These are phyloP conservation scores for Pangasius mekongensis DNA, from an alignment of 2,797 vertebrate species.

Conservation along the genomic window DNA sequence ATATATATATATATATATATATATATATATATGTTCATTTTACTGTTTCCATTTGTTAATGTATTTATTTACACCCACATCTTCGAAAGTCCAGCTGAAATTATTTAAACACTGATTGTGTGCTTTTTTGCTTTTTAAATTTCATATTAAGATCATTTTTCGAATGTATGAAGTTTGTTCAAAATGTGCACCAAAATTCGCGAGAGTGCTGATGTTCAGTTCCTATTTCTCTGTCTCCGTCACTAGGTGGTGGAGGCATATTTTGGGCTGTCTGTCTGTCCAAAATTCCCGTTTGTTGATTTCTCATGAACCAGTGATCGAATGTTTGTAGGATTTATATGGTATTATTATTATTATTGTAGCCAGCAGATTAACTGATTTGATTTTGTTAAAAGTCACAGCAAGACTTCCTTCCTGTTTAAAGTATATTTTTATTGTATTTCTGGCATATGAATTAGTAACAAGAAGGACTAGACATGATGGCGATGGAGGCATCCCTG, in stretches of 20 bases:
- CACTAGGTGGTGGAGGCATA: neutral
- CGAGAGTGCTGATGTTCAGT: neutral
- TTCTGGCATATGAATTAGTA: neutral
- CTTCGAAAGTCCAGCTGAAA: neutral
- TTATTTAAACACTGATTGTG: neutral
- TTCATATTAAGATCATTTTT: neutral
- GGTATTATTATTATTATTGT: neutral
- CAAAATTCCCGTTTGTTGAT: neutral
- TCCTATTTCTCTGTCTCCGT: neutral
- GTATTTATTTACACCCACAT: no score
- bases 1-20: no score
- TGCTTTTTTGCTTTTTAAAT: no score
- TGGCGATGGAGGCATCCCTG: neutral
- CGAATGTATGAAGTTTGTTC: neutral
- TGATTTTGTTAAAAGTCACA: neutral
- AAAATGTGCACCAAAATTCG: neutral
- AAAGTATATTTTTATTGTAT: neutral
- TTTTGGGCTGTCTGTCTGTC: neutral
- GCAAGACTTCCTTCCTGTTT: neutral
- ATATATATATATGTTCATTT: no score
- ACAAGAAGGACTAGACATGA: neutral
- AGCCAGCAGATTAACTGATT: neutral
- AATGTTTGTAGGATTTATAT: neutral
- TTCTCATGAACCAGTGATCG: neutral
- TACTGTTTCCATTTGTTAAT: no score